Percentiles rank a stretch among this genome's conserved stretches.
Evolutionary conservation across 2,113 vertebrate species (phyloP).

Genomic region (Laticauda colubrina): DNA sequence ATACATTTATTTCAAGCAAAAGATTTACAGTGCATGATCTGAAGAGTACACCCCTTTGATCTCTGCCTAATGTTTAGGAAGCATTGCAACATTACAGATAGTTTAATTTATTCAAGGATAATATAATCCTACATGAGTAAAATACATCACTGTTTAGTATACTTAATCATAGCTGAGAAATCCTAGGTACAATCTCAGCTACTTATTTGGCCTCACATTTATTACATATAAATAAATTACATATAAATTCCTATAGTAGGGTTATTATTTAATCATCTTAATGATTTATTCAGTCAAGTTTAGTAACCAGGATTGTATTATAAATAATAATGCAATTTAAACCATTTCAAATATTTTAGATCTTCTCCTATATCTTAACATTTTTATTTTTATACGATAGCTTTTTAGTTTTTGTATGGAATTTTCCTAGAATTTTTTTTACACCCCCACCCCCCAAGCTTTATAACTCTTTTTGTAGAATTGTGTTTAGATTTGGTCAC

Average conservation of each 20-base stretch:
- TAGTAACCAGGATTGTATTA: neutral
- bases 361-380: neutral
- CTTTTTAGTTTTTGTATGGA: neutral
- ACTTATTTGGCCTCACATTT: neutral
- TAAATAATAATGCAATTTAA: neutral
- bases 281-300: neutral
- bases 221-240: neutral
- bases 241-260: neutral
- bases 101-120: neutral
- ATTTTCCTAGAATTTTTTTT: neutral
- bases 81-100: neutral
- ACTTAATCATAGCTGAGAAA: neutral
- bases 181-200: neutral
- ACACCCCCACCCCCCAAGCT: neutral
- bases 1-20: neutral
- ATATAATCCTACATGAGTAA: neutral
- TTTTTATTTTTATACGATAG: neutral
- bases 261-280: neutral
- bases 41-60: neutral
- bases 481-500: neutral
- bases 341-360: neutral
- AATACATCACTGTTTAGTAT: neutral
- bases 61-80: neutral
- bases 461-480: neutral
- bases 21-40: neutral